phyloP scores from a whole-genome alignment of 2,888 invertebrate genomes.

The Odiellus spinosus region DNA sequence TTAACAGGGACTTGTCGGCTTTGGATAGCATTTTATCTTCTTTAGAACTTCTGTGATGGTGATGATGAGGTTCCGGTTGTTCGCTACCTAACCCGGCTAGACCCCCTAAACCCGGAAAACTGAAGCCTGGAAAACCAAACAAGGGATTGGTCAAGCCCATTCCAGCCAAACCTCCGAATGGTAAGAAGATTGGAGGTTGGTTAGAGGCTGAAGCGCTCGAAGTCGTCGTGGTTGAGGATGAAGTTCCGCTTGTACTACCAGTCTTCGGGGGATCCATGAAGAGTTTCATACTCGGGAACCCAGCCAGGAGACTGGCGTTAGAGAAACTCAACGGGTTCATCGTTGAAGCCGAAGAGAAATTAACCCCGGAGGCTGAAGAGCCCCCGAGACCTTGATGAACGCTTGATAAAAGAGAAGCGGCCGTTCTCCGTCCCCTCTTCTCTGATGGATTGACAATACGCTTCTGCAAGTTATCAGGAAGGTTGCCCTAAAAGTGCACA shows the following conservation, averaged over 20 bases:
- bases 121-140: conserved; percentile 38
- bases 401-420: conserved; percentile 18
- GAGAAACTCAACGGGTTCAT: conserved; percentile 23
- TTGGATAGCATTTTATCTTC: not conserved
- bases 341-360: conserved; percentile 25
- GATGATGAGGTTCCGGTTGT: too few species aligned
- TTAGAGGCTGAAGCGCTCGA: conserved; percentile 12
- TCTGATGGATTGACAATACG: conserved; percentile 14
- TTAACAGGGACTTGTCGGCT: not conserved
- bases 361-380: conserved; percentile 24
- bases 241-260: conserved; percentile 6
- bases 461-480: conserved; percentile 13
- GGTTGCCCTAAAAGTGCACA: conserved; percentile 12
- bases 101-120: conserved; percentile 16
- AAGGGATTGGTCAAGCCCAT: conserved; percentile 54
- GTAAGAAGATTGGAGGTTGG: conserved; percentile 26
- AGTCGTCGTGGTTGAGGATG: conserved; percentile 15
- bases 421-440: conserved; percentile 16
- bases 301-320: conserved; percentile 25
- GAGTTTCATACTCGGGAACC: conserved; percentile 27
- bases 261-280: conserved; percentile 19
- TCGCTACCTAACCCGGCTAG: conserved; percentile 7
- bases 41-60: not conserved
- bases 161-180: conserved; percentile 45
- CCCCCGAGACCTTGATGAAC: conserved; percentile 10